phyloP scores from a whole-genome alignment of 2,888 invertebrate genomes.

The Xylota sylvarum region DNA sequence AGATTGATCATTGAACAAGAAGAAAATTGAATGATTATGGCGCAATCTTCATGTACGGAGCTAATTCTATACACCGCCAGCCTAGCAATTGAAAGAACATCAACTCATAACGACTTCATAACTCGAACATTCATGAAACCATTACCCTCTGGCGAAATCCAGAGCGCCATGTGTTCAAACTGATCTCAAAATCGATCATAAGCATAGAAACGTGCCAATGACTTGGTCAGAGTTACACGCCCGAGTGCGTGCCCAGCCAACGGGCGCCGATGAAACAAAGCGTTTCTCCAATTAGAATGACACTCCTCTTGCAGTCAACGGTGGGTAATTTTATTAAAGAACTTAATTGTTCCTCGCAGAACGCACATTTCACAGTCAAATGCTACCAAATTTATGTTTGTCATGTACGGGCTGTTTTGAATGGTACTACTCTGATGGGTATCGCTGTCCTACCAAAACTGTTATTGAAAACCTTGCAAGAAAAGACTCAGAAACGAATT shows the following conservation, averaged over 20 bases:
- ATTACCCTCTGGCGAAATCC: slow-evolving; percentile 18
- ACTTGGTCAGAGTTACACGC: slow-evolving; percentile 45
- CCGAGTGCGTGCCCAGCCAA: slow-evolving; percentile 56
- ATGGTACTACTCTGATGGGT: background rate
- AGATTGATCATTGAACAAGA: background rate
- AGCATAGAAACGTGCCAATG: slow-evolving; percentile 61
- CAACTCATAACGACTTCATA: slow-evolving; percentile 7
- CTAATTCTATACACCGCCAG: background rate
- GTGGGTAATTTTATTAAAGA: slow-evolving; percentile 36
- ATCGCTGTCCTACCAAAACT: background rate
- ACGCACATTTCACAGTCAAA: slow-evolving; percentile 42
- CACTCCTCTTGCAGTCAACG: slow-evolving; percentile 43
- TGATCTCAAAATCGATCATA: slow-evolving; percentile 49
- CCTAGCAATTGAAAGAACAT: background rate
- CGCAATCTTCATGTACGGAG: background rate
- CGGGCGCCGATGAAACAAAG: slow-evolving; percentile 55
- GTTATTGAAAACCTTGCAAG: slow-evolving; percentile 13
- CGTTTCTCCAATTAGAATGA: slow-evolving; percentile 36
- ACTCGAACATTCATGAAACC: background rate
- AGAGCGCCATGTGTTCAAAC: slow-evolving; percentile 26
- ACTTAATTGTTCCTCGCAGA: slow-evolving; percentile 31
- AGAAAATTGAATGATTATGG: background rate
- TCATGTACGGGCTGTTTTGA: background rate
- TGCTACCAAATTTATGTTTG: slow-evolving; percentile 26
- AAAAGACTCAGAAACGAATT: background rate